phyloP scores from a whole-genome alignment of 2,113 vertebrate genomes.

The Rhombomys opimus region DNA sequence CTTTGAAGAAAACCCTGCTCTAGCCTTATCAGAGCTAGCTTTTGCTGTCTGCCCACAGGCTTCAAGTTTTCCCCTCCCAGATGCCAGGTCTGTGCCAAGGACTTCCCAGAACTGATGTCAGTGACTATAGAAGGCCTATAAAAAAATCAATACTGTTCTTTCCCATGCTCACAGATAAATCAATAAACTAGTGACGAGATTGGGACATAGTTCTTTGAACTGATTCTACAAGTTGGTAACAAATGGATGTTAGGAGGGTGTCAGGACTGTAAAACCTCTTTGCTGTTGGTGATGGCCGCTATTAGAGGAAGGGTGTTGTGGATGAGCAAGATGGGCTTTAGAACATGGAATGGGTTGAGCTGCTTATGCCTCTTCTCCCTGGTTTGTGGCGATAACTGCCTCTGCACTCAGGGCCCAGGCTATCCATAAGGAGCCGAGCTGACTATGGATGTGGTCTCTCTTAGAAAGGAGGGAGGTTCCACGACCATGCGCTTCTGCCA shows the following conservation, averaged over 20 bases:
- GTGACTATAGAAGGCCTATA: background rate
- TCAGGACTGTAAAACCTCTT: background rate
- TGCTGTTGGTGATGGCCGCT: background rate
- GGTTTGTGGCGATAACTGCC: background rate
- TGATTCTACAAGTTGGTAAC: background rate
- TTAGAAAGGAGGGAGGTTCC: background rate
- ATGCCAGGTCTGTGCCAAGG: background rate
- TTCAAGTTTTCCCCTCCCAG: constrained; percentile 4
- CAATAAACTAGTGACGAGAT: background rate
- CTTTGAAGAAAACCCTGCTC: background rate
- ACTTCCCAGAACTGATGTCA: background rate
- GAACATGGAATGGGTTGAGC: background rate
- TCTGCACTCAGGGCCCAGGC: background rate
- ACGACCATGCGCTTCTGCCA: background rate
- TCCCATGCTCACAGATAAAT: background rate
- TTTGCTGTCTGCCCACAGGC: background rate
- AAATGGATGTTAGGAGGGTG: background rate
- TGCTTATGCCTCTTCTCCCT: background rate
- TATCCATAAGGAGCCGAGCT: background rate
- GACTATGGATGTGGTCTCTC: background rate
- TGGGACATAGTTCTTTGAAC: background rate
- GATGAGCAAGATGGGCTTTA: background rate
- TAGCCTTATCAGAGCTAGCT: background rate
- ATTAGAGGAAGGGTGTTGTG: background rate
- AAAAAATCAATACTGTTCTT: background rate